phyloP scores from a whole-genome alignment of 30 jellyfish, hydroid and myxozoan species.

The Chironex yamaguchii region DNA sequence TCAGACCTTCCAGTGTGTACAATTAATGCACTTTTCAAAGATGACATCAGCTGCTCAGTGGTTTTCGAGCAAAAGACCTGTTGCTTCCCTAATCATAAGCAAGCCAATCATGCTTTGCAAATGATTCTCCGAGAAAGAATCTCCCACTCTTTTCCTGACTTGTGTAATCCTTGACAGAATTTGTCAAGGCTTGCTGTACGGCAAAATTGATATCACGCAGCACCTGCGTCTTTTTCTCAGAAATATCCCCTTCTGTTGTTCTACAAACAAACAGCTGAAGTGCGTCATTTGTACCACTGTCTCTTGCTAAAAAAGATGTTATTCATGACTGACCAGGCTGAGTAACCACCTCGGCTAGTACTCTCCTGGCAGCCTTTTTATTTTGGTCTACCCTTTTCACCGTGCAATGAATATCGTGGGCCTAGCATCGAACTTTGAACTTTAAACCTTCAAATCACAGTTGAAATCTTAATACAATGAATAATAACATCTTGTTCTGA shows the following conservation, averaged over 20 bases:
- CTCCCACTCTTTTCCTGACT: slow-evolving; percentile 17
- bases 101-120: slow-evolving; percentile 57
- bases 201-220: slow-evolving; percentile 13
- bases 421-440: background rate
- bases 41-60: too few species aligned
- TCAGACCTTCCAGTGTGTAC: too few species aligned
- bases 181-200: slow-evolving; percentile 32
- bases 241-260: slow-evolving; percentile 15
- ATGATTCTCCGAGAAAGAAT: slow-evolving; percentile 44
- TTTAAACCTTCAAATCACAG: slow-evolving; percentile 7
- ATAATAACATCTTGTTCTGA: background rate
- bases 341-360: slow-evolving; percentile 43
- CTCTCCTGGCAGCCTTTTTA: slow-evolving; percentile 41
- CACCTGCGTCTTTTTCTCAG: slow-evolving; percentile 23
- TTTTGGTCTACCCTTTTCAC: slow-evolving; percentile 28
- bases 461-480: slow-evolving; percentile 8
- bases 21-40: too few species aligned
- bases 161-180: slow-evolving; percentile 57
- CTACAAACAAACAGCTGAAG: slow-evolving; percentile 12
- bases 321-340: slow-evolving; percentile 54
- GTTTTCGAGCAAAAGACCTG: slow-evolving; percentile 46
- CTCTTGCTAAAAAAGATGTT: slow-evolving; percentile 18
- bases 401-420: slow-evolving; percentile 10
- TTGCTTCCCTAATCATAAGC: slow-evolving; percentile 37
- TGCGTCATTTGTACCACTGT: slow-evolving; percentile 20